A percentile compares a stretch with the other conserved stretches of the same genome.
These are phyloP conservation scores for Calliphora vicina DNA, from an alignment of 1,140 invertebrate species.

Conservation along the genomic window DNA sequence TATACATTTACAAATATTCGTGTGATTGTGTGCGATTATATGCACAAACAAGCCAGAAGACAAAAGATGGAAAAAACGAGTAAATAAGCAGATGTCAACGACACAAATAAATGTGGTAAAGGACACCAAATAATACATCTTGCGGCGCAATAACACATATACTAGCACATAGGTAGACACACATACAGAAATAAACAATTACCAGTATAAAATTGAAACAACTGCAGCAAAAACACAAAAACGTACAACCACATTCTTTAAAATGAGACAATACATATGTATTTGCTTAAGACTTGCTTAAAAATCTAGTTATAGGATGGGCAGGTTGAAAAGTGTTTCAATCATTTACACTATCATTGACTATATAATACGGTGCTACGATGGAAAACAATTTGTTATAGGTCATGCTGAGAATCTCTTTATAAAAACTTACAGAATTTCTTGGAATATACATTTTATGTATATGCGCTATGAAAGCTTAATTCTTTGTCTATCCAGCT, in stretches of 20 bases:
- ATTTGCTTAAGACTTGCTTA: not conserved
- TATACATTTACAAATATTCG: not conserved
- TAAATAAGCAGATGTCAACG: conserved; percentile 33
- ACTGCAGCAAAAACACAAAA: not conserved
- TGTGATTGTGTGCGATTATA: not conserved
- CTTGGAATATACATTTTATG: too few relatives aligned
- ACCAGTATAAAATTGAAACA: conserved; percentile 13
- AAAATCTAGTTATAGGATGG: not conserved
- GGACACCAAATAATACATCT: conserved; percentile 19
- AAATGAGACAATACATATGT: not conserved
- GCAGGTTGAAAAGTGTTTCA: too few relatives aligned
- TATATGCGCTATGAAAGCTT: too few relatives aligned
- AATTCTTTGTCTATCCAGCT: too few relatives aligned
- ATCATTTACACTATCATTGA: too few relatives aligned
- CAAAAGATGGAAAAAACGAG: conserved; percentile 7
- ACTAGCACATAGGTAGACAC: not conserved
- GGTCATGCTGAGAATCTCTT: too few relatives aligned
- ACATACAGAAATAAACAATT: conserved; percentile 2
- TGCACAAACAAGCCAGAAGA: not conserved
- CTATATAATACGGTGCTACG: too few relatives aligned
- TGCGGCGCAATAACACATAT: not conserved
- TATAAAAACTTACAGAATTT: too few relatives aligned
- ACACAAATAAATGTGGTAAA: conserved; percentile 29
- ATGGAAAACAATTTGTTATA: too few relatives aligned
- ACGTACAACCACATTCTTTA: conserved; percentile 16